phyloP scores from a whole-genome alignment of 2,888 invertebrate genomes.

The Aspidiotus rigidus region DNA sequence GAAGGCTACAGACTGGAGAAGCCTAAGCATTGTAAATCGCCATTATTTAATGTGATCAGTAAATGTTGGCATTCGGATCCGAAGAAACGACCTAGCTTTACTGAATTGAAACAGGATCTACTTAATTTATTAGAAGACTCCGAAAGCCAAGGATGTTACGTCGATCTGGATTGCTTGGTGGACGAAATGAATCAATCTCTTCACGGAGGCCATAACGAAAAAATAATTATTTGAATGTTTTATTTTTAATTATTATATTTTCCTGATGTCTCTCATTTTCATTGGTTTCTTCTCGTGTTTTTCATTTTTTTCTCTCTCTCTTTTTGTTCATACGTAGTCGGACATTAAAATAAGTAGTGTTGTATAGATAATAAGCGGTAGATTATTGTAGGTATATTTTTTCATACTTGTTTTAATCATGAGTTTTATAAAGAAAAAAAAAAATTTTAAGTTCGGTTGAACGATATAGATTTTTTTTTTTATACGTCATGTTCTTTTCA shows the following conservation, averaged over 20 bases:
- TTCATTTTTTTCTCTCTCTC: not conserved
- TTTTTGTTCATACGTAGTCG: not conserved
- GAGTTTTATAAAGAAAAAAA: too few species aligned
- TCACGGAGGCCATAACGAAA: slow-evolving; percentile 32
- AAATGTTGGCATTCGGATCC: slow-evolving; percentile 60
- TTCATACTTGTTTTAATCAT: too few species aligned
- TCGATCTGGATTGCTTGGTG: slow-evolving; percentile 59
- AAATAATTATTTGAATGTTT: slow-evolving; percentile 23
- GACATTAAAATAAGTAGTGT: slow-evolving; percentile 2
- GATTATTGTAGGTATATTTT: too few species aligned
- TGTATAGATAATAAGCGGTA: too few species aligned
- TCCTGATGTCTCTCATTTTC: not conserved
- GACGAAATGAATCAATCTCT: slow-evolving; percentile 35
- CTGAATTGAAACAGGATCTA: slow-evolving; percentile 50
- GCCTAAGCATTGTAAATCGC: slow-evolving; percentile 67
- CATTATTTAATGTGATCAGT: slow-evolving; percentile 55
- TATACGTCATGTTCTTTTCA: too few species aligned
- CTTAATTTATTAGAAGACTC: slow-evolving; percentile 55
- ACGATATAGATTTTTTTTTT: too few species aligned
- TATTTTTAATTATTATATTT: not conserved
- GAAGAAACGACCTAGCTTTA: slow-evolving; percentile 61
- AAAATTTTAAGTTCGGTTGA: too few species aligned
- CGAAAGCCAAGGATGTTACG: slow-evolving; percentile 55
- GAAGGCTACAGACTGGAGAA: slow-evolving; percentile 68
- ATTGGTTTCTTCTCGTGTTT: not conserved